A percentile compares a stretch with the other conserved stretches of the same genome.
Conservation (phyloP, 1,140 invertebrate genomes). For the Eriosoma lanigerum region DNA sequence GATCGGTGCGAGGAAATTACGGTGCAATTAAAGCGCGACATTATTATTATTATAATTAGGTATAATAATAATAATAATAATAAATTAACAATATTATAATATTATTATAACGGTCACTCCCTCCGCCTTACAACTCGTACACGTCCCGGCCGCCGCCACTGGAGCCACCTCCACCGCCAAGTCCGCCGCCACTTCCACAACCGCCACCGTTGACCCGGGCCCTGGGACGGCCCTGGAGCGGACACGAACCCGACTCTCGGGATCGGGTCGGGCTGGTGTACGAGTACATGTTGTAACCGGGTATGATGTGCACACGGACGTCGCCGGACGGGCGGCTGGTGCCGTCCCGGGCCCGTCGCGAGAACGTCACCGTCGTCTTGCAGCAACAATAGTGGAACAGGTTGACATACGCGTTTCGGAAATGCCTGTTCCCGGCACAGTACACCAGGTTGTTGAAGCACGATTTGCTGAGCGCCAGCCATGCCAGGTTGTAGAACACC, state of each 20-base stretch:
- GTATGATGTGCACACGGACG: constrained; percentile 77
- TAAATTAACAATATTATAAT: neutral
- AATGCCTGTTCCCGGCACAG: constrained; percentile 67
- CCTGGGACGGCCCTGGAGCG: constrained; percentile 33
- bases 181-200: neutral
- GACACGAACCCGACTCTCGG: constrained; percentile 46
- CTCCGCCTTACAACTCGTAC: constrained; percentile 46
- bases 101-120: neutral
- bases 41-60: neutral
- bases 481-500: constrained; percentile 67
- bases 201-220: constrained; percentile 53
- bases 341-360: constrained; percentile 65
- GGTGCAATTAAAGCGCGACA: too few relatives aligned
- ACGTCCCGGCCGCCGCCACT: constrained; percentile 44
- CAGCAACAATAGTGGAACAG: constrained; percentile 82
- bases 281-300: constrained; percentile 71
- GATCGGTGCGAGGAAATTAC: too few relatives aligned
- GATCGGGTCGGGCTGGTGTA: constrained; percentile 64
- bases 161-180: neutral
- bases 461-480: constrained; percentile 70
- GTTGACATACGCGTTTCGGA: constrained; percentile 74
- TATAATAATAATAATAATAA: constrained; percentile 2
- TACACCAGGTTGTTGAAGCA: constrained; percentile 71
- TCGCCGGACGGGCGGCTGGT: constrained; percentile 64
- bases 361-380: constrained; percentile 74